phyloP scores from a whole-genome alignment of 2,797 vertebrate genomes.

The Lateolabrax maculatus region DNA sequence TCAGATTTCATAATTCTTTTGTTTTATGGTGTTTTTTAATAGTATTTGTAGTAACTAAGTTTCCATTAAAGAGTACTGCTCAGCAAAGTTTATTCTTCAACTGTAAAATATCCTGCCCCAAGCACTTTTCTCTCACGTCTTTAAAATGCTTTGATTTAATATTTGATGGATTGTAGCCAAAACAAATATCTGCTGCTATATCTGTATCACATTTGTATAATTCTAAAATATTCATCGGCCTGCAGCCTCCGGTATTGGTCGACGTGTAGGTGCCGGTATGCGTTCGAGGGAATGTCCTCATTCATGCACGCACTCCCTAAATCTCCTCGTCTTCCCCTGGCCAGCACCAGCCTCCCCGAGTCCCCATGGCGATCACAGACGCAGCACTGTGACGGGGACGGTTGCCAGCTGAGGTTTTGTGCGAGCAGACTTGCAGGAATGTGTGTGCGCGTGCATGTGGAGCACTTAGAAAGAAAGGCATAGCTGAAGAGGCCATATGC shows the following conservation, averaged over 20 bases:
- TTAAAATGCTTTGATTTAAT: background rate
- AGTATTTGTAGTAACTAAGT: too few relatives aligned
- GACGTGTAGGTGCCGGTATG: slow-evolving; percentile 41
- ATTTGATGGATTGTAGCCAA: background rate
- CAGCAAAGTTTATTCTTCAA: too few relatives aligned
- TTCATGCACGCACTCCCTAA: slow-evolving; percentile 43
- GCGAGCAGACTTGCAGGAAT: slow-evolving; percentile 10
- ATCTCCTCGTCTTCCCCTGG: slow-evolving; percentile 26
- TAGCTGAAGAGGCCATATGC: slow-evolving; percentile 41
- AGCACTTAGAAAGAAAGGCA: slow-evolving; percentile 25
- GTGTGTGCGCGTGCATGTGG: slow-evolving; percentile 7
- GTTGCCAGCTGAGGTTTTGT: slow-evolving; percentile 56
- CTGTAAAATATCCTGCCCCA: too few relatives aligned
- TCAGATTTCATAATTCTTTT: too few relatives aligned
- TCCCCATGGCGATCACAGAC: slow-evolving; percentile 53
- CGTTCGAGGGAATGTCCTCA: slow-evolving; percentile 65
- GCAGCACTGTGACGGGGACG: slow-evolving; percentile 46
- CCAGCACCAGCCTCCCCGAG: slow-evolving; percentile 45
- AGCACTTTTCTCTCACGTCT: too few relatives aligned
- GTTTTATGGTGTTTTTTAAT: too few relatives aligned
- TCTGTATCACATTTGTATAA: background rate
- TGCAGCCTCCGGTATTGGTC: background rate
- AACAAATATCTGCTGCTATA: background rate
- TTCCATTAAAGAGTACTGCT: too few relatives aligned
- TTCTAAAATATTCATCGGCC: background rate